Evolutionary conservation across 2,113 vertebrate genomes (phyloP).

Genomic region (Gymnarchus niloticus): DNA sequence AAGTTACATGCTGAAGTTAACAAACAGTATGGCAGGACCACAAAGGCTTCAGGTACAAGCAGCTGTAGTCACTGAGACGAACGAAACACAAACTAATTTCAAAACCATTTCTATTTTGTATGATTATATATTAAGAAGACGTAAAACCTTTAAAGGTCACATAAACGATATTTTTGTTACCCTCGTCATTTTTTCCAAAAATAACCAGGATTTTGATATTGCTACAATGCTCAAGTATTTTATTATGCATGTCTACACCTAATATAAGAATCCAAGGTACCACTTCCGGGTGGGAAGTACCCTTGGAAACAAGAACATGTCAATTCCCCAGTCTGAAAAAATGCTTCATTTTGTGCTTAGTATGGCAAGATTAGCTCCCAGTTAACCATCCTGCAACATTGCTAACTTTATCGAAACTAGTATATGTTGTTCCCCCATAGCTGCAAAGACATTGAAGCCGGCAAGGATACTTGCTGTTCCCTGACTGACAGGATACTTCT

Average conservation of each 20-base stretch:
- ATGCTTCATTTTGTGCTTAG: neutral
- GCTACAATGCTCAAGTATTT: neutral
- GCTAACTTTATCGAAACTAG: neutral
- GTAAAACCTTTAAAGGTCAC: neutral
- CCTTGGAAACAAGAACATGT: neutral
- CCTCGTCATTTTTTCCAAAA: neutral
- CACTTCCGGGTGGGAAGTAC: neutral
- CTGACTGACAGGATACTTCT: conserved; percentile 26
- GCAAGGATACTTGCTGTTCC: conserved; percentile 16
- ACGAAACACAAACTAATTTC: neutral
- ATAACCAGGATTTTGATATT: neutral
- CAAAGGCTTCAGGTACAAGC: neutral
- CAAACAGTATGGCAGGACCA: neutral
- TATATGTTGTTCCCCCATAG: neutral
- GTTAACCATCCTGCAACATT: neutral
- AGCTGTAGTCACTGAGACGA: neutral
- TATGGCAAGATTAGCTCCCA: neutral
- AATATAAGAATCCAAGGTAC: neutral
- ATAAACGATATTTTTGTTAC: neutral
- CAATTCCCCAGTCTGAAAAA: neutral
- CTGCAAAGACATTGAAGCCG: neutral
- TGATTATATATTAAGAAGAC: neutral
- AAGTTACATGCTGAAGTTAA: neutral
- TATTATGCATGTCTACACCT: neutral
- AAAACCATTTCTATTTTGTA: neutral